phyloP scores from a whole-genome alignment of 2,888 invertebrate genomes.

The Eupithecia centaureata region DNA sequence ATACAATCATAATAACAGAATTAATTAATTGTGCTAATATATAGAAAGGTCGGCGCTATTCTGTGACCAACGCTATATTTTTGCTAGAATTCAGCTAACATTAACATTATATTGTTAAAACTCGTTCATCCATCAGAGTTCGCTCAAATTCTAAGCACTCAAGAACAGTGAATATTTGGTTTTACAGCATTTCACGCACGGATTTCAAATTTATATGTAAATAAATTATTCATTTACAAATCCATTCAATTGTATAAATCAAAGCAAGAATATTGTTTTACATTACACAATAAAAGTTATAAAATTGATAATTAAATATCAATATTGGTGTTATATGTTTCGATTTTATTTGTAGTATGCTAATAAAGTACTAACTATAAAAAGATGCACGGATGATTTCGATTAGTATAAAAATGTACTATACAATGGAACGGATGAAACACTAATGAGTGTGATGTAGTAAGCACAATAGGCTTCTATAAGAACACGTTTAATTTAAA shows the following conservation, averaged over 20 bases:
- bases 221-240: slow-evolving; percentile 24
- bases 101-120: slow-evolving; percentile 48
- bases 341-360: slow-evolving; percentile 51
- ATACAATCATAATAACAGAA: slow-evolving; percentile 66
- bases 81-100: slow-evolving; percentile 61
- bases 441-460: slow-evolving; percentile 60
- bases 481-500: slow-evolving; percentile 57
- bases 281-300: slow-evolving; percentile 34
- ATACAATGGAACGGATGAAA: slow-evolving; percentile 75
- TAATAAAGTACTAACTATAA: slow-evolving; percentile 51
- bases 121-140: slow-evolving; percentile 37
- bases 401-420: slow-evolving; percentile 66
- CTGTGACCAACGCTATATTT: slow-evolving; percentile 50
- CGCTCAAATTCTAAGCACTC: slow-evolving; percentile 44
- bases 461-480: slow-evolving; percentile 60
- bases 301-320: slow-evolving; percentile 50
- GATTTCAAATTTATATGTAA: slow-evolving; percentile 17
- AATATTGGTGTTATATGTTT: slow-evolving; percentile 64
- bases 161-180: slow-evolving; percentile 31
- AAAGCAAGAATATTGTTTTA: slow-evolving; percentile 23
- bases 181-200: slow-evolving; percentile 22
- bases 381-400: slow-evolving; percentile 64
- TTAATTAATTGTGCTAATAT: slow-evolving; percentile 79
- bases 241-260: slow-evolving; percentile 20
- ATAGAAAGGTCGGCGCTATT: slow-evolving; percentile 58